Conservation (phyloP, 2,113 vertebrate species). For the Lepus europaeus region DNA sequence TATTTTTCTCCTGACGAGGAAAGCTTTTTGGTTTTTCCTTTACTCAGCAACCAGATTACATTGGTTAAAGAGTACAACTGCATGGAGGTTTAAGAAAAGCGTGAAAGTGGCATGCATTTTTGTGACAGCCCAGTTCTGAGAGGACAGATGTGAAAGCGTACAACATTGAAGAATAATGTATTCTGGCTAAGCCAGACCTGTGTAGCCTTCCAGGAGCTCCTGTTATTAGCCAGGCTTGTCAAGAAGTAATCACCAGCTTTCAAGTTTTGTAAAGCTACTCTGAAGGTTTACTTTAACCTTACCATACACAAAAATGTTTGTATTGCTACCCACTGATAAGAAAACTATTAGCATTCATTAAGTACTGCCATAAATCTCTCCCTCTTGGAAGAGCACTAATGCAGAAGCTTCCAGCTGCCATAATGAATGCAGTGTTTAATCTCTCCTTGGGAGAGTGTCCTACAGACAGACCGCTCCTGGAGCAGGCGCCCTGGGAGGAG, state of each 20-base stretch:
- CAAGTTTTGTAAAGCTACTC: slow-evolving; percentile 75
- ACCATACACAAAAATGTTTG: slow-evolving; percentile 82
- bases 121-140: slow-evolving; percentile 71
- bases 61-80: slow-evolving; percentile 56
- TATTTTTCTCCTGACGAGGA: not conserved
- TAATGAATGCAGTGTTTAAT: slow-evolving; percentile 81
- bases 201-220: slow-evolving; percentile 60
- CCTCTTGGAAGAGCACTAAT: slow-evolving; percentile 76
- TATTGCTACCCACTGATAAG: slow-evolving; percentile 83
- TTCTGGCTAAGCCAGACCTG: slow-evolving; percentile 61
- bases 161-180: slow-evolving; percentile 70
- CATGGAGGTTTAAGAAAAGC: slow-evolving; percentile 68
- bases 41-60: slow-evolving; percentile 55
- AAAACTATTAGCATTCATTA: slow-evolving; percentile 86
- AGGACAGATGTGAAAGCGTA: slow-evolving; percentile 72
- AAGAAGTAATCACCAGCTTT: slow-evolving; percentile 83
- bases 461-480: slow-evolving; percentile 32
- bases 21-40: slow-evolving; percentile 46
- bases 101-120: slow-evolving; percentile 60
- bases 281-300: slow-evolving; percentile 82
- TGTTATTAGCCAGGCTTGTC: slow-evolving; percentile 79
- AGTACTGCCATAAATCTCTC: slow-evolving; percentile 83
- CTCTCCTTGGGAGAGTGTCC: slow-evolving; percentile 78
- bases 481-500: slow-evolving; percentile 8
- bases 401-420: slow-evolving; percentile 70